These are phyloP conservation scores for Phocoena sinus DNA, from an alignment of 2,113 vertebrate genomes.

Conservation along the genomic window DNA sequence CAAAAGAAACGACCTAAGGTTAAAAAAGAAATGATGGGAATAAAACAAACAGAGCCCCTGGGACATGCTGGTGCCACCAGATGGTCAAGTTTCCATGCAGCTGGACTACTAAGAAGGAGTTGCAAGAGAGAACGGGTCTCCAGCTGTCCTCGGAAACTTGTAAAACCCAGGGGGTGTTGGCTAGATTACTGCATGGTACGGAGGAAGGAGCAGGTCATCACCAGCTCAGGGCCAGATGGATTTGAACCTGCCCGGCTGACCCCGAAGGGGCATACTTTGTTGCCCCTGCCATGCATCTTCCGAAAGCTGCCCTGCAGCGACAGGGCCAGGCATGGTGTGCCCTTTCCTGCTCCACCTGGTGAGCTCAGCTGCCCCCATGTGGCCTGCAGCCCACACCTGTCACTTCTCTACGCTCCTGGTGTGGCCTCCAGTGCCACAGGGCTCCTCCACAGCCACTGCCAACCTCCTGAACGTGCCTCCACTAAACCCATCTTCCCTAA, in stretches of 20 bases:
- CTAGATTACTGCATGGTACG: fast-evolving
- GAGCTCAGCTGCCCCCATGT: fast-evolving
- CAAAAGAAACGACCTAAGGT: fast-evolving
- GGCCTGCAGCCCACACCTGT: not conserved
- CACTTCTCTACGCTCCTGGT: too few species aligned
- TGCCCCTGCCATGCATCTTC: fast-evolving
- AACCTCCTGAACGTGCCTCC: fast-evolving
- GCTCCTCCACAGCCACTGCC: fast-evolving
- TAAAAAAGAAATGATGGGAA: not conserved
- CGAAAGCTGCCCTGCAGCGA: fast-evolving
- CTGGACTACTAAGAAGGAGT: not conserved
- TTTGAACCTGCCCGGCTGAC: fast-evolving
- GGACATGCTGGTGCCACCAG: fast-evolving
- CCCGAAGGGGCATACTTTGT: fast-evolving
- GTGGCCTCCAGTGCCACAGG: not conserved
- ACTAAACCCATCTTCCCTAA: fast-evolving
- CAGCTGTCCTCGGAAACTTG: fast-evolving
- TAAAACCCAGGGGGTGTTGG: fast-evolving
- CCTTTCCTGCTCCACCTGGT: not conserved
- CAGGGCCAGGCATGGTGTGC: fast-evolving
- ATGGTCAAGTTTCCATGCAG: fast-evolving
- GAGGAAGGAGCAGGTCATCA: fast-evolving
- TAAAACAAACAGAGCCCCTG: too few species aligned
- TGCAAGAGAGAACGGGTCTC: not conserved
- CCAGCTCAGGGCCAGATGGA: not conserved